Percentiles rank a stretch among this genome's conserved stretches.
These are phyloP conservation scores for Pelobates cultripes DNA, from an alignment of 2,797 vertebrate species.

Conservation along the genomic window DNA sequence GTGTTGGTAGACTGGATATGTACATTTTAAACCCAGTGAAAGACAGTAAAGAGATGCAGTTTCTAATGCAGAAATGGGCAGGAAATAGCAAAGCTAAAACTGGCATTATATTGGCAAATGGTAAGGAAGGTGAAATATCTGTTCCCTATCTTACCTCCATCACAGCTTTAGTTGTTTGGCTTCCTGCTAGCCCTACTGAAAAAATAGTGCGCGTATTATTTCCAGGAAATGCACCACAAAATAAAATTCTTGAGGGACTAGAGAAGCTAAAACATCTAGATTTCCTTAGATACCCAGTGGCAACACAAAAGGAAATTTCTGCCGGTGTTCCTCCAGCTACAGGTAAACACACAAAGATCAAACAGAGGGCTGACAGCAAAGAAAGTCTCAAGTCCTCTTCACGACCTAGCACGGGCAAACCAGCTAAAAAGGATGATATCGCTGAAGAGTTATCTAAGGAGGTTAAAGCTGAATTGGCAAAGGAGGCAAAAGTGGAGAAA, in stretches of 20 bases:
- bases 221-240: constrained; percentile 97
- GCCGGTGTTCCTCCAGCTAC: constrained; percentile 81
- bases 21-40: constrained; percentile 96
- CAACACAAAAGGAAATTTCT: constrained; percentile 91
- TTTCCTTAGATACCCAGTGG: constrained; percentile 92
- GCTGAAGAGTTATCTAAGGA: constrained; percentile 83
- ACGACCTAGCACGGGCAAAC: constrained; percentile 80
- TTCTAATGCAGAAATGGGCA: constrained; percentile 98
- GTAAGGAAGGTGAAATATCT: constrained; percentile 97
- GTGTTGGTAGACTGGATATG: constrained; percentile 96
- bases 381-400: constrained; percentile 94
- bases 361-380: constrained; percentile 93
- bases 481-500: constrained; percentile 88
- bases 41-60: constrained; percentile 99
- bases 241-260: constrained; percentile 97
- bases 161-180: constrained; percentile 96
- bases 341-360: constrained; percentile 93
- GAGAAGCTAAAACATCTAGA: constrained; percentile 96
- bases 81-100: constrained; percentile 99
- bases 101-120: constrained; percentile 89
- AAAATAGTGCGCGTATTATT: constrained; percentile 97
- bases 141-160: constrained; percentile 98
- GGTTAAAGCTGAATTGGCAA: constrained; percentile 78
- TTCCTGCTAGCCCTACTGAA: constrained; percentile 91
- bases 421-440: constrained; percentile 81